A percentile compares a stretch with the other conserved stretches of the same genome.
phyloP scores from a whole-genome alignment of 2,797 vertebrate species.

The Todus mexicanus region DNA sequence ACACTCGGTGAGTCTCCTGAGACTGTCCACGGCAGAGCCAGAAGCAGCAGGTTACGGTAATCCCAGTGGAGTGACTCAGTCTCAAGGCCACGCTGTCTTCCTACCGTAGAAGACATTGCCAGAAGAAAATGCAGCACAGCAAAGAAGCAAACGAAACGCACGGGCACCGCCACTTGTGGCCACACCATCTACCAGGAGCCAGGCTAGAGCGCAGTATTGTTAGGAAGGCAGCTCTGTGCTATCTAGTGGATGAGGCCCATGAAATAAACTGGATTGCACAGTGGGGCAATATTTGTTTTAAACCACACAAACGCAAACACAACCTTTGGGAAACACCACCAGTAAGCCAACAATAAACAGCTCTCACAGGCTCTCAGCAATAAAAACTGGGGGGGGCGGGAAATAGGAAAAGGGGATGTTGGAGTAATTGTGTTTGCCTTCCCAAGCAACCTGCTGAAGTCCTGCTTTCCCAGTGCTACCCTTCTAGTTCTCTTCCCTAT shows the following conservation, averaged over 20 bases:
- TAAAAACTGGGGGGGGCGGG: neutral
- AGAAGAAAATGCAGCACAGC: neutral
- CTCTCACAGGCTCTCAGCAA: neutral
- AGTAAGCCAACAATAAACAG: neutral
- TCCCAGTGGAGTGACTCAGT: neutral
- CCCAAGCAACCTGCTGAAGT: neutral
- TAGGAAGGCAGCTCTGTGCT: neutral
- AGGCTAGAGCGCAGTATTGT: neutral
- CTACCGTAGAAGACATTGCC: neutral
- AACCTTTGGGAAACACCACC: neutral
- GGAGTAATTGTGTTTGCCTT: neutral
- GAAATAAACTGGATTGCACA: neutral
- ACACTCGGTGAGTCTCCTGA: neutral
- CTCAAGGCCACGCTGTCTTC: neutral
- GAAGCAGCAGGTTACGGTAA: neutral
- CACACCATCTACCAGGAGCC: neutral
- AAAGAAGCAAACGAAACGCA: neutral
- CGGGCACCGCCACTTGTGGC: neutral
- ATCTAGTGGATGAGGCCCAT: neutral
- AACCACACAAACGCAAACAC: neutral
- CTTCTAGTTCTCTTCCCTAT: neutral
- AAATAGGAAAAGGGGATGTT: neutral
- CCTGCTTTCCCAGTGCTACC: neutral
- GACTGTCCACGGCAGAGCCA: neutral
- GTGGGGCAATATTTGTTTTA: neutral